These are phyloP conservation scores for Notolabrus celidotus DNA, from an alignment of 2,797 vertebrate species.

Conservation along the genomic window DNA sequence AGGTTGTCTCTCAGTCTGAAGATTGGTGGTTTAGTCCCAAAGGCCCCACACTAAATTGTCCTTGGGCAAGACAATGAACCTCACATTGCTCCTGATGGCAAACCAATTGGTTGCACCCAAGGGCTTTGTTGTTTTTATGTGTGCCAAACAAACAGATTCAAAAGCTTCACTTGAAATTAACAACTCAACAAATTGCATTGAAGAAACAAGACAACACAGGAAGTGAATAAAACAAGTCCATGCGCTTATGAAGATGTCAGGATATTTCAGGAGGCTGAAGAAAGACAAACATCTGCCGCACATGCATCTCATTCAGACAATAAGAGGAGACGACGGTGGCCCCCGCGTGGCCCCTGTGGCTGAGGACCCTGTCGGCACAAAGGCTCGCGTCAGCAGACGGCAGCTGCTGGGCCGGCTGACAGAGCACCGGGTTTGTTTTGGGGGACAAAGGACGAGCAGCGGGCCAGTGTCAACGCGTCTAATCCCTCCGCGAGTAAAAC, in stretches of 20 bases:
- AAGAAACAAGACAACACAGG: accelerated
- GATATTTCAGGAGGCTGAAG: background rate
- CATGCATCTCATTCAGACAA: constrained; percentile 60
- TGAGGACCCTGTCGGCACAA: constrained; percentile 69
- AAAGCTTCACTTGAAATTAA: constrained; percentile 25
- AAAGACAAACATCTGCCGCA: constrained; percentile 69
- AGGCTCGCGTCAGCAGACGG: constrained; percentile 74
- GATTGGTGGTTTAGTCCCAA: too few species aligned
- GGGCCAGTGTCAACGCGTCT: constrained; percentile 73
- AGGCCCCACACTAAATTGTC: too few species aligned
- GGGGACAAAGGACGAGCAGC: constrained; percentile 77
- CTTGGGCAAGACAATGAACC: too few species aligned
- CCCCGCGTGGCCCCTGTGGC: constrained; percentile 38
- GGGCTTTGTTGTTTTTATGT: constrained; percentile 2
- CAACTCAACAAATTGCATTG: background rate
- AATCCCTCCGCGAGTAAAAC: constrained; percentile 68
- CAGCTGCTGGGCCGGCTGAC: constrained; percentile 75
- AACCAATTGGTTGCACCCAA: too few species aligned
- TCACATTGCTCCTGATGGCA: too few species aligned
- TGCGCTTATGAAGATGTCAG: constrained; percentile 20
- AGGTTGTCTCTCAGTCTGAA: too few species aligned
- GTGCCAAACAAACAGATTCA: background rate
- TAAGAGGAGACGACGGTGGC: constrained; percentile 29
- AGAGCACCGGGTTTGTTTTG: constrained; percentile 70
- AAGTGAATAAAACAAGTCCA: background rate